phyloP scores from a whole-genome alignment of 2,113 vertebrate species.

The Zosterops japonicus region DNA sequence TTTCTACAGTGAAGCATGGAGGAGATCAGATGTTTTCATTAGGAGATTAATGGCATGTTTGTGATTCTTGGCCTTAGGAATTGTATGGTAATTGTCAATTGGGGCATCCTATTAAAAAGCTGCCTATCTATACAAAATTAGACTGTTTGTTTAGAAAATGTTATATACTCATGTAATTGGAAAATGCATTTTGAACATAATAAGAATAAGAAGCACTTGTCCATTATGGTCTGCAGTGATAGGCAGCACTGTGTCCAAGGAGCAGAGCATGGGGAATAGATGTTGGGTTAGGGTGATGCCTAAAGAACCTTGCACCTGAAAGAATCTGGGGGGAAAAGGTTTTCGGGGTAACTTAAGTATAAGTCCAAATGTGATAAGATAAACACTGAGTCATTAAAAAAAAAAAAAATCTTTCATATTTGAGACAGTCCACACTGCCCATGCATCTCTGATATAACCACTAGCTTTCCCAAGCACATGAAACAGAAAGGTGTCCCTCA shows the following conservation, averaged over 20 bases:
- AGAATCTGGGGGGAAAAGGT: not conserved
- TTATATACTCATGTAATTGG: not conserved
- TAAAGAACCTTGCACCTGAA: not conserved
- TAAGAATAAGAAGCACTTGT: not conserved
- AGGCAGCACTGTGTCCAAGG: not conserved
- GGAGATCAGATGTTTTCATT: not conserved
- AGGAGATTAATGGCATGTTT: not conserved
- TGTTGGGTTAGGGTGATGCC: not conserved
- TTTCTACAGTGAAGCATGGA: not conserved
- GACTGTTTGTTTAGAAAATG: conserved; percentile 30
- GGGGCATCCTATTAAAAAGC: conserved; percentile 1
- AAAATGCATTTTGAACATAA: conserved; percentile 18
- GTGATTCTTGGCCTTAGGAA: not conserved
- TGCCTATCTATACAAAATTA: conserved; percentile 23
- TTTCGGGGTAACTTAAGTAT: not conserved
- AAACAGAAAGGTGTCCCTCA: not conserved
- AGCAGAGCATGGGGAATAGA: not conserved
- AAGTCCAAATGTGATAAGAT: not conserved
- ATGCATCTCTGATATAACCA: not conserved
- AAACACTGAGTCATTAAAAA: not conserved
- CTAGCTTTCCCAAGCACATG: not conserved
- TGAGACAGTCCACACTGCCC: not conserved
- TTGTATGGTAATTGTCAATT: not conserved
- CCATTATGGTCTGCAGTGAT: not conserved
- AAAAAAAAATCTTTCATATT: not conserved